A percentile compares a stretch with the other conserved stretches of the same genome.
Evolutionary conservation across 2,888 invertebrate species (phyloP).

Genomic region (Brachynemurus nebulosus): DNA sequence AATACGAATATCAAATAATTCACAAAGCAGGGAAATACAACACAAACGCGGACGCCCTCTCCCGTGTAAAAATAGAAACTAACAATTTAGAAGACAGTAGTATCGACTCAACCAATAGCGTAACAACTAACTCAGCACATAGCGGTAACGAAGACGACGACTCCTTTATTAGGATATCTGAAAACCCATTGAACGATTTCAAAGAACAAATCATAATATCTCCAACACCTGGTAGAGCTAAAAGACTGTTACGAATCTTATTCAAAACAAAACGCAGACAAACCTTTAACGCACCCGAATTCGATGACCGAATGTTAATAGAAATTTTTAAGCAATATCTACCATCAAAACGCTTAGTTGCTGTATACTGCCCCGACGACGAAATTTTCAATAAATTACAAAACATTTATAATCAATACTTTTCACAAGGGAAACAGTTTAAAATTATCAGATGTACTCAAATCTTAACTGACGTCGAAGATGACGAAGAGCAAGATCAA

Average conservation of each 20-base stretch:
- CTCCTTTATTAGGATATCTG: conserved; percentile 1
- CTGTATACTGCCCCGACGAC: neutral
- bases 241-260: too few relatives aligned
- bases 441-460: neutral
- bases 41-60: conserved; percentile 23
- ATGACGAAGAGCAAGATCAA: conserved; percentile 8
- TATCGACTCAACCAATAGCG: too few relatives aligned
- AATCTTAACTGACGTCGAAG: conserved; percentile 6
- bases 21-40: conserved; percentile 23
- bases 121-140: conserved; percentile 5
- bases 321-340: too few relatives aligned
- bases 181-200: neutral
- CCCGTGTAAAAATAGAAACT: too few relatives aligned
- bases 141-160: neutral
- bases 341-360: too few relatives aligned
- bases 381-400: neutral
- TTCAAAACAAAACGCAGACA: too few relatives aligned
- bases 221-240: too few relatives aligned
- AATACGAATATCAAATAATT: conserved; percentile 24
- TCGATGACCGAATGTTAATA: too few relatives aligned
- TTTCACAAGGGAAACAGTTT: neutral
- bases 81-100: too few relatives aligned
- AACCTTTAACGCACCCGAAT: too few relatives aligned
- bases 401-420: neutral
- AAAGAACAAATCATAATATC: neutral